Conservation (phyloP, 2,113 vertebrate species). For the Craseonycteris thonglongyai region DNA sequence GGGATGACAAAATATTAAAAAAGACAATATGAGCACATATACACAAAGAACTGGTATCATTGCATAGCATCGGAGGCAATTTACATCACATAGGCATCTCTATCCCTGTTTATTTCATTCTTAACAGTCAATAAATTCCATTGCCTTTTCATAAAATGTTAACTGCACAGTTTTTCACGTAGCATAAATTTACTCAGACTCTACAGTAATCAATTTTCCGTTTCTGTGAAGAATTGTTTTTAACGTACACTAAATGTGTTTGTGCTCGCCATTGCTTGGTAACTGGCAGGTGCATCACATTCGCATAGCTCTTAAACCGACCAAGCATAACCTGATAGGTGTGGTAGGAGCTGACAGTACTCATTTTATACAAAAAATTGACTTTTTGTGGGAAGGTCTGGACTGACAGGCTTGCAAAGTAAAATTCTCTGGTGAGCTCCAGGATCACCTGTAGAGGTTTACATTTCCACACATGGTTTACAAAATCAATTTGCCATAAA, state of each 20-base stretch:
- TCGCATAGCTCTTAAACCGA: background rate
- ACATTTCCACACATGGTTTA: background rate
- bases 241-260: background rate
- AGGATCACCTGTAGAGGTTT: background rate
- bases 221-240: background rate
- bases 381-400: background rate
- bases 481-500: background rate
- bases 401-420: background rate
- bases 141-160: background rate
- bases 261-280: background rate
- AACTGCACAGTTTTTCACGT: background rate
- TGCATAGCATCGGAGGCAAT: background rate
- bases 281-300: background rate
- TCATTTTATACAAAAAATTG: background rate
- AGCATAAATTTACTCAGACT: background rate
- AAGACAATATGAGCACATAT: background rate
- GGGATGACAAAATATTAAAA: background rate
- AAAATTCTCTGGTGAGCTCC: constrained; percentile 8
- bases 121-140: background rate
- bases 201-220: constrained; percentile 3
- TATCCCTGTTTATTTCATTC: background rate
- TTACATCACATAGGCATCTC: background rate
- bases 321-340: background rate
- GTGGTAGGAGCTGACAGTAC: background rate
- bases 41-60: background rate